Conservation (phyloP, 2,888 invertebrate species). For the Sialis fuliginosa region DNA sequence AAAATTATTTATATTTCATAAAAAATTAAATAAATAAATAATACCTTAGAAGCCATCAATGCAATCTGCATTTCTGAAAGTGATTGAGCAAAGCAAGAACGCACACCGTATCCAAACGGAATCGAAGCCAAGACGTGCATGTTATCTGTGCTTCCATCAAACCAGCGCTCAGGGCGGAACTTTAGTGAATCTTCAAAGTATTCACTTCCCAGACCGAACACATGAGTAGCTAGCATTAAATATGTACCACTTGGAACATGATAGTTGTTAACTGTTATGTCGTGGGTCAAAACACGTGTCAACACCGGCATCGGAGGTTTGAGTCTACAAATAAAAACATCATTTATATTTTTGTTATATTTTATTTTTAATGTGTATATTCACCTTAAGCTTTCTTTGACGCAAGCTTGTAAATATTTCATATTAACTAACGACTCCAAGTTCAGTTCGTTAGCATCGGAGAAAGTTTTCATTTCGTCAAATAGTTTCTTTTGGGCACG, state of each 20-base stretch:
- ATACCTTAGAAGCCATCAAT: constrained; percentile 36
- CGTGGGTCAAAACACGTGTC: constrained; percentile 37
- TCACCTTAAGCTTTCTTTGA: constrained; percentile 43
- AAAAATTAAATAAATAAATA: not conserved
- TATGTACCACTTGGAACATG: constrained; percentile 38
- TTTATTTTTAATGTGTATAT: constrained; percentile 2
- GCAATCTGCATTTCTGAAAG: constrained; percentile 41
- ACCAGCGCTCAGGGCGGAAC: constrained; percentile 46
- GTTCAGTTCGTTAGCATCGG: constrained; percentile 15
- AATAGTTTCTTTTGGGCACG: constrained; percentile 39
- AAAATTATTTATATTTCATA: not conserved
- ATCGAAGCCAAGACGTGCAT: constrained; percentile 37
- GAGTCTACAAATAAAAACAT: constrained; percentile 25
- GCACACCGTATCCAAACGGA: constrained; percentile 44
- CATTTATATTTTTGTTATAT: not conserved
- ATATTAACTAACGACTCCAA: constrained; percentile 18
- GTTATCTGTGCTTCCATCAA: constrained; percentile 23
- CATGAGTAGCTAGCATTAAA: constrained; percentile 44
- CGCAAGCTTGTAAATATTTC: constrained; percentile 42
- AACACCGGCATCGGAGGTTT: constrained; percentile 46
- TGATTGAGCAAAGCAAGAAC: constrained; percentile 41
- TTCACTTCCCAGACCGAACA: constrained; percentile 39
- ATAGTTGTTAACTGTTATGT: constrained; percentile 40
- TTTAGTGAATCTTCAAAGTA: constrained; percentile 43
- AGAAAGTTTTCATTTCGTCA: constrained; percentile 33